Conservation (phyloP, 2,797 vertebrate species). For the Peromyscus aztecus region DNA sequence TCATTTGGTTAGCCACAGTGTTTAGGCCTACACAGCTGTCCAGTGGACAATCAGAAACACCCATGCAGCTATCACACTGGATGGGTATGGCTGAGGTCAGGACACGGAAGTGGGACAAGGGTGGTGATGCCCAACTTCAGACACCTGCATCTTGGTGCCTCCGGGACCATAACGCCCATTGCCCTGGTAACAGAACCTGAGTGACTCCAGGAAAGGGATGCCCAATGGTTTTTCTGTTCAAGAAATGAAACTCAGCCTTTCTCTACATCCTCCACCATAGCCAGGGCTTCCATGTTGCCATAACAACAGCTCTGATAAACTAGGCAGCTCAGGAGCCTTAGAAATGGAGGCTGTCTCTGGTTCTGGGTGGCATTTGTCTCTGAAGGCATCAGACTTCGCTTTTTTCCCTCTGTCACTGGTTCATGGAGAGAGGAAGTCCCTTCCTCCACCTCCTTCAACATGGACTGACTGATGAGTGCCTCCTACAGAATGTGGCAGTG, state of each 20-base stretch:
- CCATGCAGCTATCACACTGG: not conserved
- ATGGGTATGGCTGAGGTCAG: not conserved
- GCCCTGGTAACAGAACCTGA: not conserved
- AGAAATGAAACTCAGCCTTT: not conserved
- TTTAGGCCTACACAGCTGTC: not conserved
- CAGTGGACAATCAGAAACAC: not conserved
- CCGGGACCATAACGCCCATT: not conserved
- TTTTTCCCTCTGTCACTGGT: not conserved
- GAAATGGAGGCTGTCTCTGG: not conserved
- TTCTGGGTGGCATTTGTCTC: not conserved
- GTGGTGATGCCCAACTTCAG: not conserved
- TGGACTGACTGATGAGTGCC: not conserved
- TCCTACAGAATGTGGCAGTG: not conserved
- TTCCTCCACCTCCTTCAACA: not conserved
- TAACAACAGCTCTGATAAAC: too few relatives aligned
- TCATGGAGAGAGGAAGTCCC: accelerated
- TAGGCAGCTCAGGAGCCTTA: not conserved
- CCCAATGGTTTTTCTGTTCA: not conserved
- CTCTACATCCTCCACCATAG: not conserved
- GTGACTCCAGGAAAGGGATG: not conserved
- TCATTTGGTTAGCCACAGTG: accelerated
- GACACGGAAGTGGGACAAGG: not conserved
- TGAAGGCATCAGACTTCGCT: not conserved
- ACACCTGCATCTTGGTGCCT: not conserved
- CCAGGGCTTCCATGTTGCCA: not conserved